Evolutionary conservation across 1,140 invertebrate genomes (phyloP), one percentile per base, ranked within the genome.

Genomic region (Cyrtorhinus lividipennis): DNA sequence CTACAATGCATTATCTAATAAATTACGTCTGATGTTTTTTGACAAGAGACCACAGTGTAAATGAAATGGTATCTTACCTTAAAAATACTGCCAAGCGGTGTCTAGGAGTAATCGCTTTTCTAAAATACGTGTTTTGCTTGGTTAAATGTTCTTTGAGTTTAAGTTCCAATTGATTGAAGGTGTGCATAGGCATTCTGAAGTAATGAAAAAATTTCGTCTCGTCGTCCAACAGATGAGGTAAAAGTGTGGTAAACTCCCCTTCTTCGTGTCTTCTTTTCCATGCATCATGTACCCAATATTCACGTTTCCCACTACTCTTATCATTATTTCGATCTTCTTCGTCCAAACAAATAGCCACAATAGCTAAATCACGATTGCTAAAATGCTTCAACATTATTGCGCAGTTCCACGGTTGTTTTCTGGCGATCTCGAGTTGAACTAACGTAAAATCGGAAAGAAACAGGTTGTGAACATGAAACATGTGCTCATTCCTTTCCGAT

Each of bases 121-220:
- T 62, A 18, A 44, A 62, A 62, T 62, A 45, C n/a, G 45, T 56
- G 48, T 56, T 24, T 48, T 61, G 23, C 25, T 62, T 62, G n/a
- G 46, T 62, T 22, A 62, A 56, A 24, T 62, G 24, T 23, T 25
- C 24, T 46, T 22, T 15, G 15, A 62, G 24, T 62, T 62, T 62
- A 1, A 48, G 15, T 25, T 48, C 18, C 53, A 65, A 53, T 46
- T 38, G 18, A 38, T 63, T 44, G 56, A 62, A 63, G 13, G 18
- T 45, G 56, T 44, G 23, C 45, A 60, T 58, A 20, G 45, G 45
- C 46, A 66, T 59, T 64, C 62, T 58, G n/a, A 64, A 60, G 25
- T 66, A 67, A 30, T 67, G 38, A 18, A 61, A 48, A 67, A 64
- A 65, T 56, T 59, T 64, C 15, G 57, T 59, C 30, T 56, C 30